Conservation (phyloP, 2,888 invertebrate genomes). For the Euzetes globulus region DNA sequence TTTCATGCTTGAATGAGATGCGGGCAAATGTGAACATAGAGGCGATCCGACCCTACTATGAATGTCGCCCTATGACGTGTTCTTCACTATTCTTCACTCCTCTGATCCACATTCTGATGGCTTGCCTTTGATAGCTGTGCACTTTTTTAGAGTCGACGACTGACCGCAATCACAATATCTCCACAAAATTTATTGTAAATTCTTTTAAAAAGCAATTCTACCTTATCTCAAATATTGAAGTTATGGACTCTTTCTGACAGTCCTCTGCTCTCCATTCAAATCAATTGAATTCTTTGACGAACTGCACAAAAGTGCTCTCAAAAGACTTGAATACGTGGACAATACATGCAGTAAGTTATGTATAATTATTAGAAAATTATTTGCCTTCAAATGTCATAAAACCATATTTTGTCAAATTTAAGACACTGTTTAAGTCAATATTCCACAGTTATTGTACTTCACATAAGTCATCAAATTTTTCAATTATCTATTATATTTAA, state of each 20-base stretch:
- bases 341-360: conserved; percentile 20
- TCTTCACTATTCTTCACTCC: background rate
- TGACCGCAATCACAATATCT: conserved; percentile 19
- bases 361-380: conserved; percentile 1
- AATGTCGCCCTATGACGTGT: conserved; percentile 21
- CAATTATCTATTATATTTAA: no score
- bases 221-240: background rate
- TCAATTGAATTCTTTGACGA: background rate
- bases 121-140: conserved; percentile 26
- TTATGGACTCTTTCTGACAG: conserved; percentile 8
- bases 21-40: background rate
- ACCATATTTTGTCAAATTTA: background rate
- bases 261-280: background rate
- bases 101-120: conserved; percentile 22
- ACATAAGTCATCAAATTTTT: no score
- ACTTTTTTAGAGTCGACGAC: conserved; percentile 20
- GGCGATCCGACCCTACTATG: background rate
- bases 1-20: conserved; percentile 16
- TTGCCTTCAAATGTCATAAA: conserved; percentile 10
- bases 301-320: conserved; percentile 5
- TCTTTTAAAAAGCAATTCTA: conserved; percentile 16
- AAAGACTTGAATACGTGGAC: background rate
- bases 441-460: no score
- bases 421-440: no score
- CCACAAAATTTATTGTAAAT: background rate